Conservation (phyloP, 2,113 vertebrate species). For the Romanogobio albipinnatus region DNA sequence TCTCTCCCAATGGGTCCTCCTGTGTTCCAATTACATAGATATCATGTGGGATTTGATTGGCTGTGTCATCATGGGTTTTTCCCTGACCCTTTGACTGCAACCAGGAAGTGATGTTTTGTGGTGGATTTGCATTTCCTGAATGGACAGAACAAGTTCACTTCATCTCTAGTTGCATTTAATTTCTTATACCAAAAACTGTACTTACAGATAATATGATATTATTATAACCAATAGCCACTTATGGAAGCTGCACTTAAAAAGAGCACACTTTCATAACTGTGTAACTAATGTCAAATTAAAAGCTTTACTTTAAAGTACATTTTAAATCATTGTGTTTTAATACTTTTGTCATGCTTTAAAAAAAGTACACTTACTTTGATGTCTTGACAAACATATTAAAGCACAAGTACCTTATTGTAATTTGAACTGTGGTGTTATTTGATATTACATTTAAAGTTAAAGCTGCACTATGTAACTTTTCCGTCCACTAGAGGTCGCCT, state of each 20-base stretch:
- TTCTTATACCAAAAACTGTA: background rate
- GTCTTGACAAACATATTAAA: background rate
- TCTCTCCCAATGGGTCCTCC: constrained; percentile 91
- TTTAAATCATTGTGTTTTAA: background rate
- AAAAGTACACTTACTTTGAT: background rate
- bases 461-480: too few species aligned
- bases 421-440: background rate
- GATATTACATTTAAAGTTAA: background rate
- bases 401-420: background rate
- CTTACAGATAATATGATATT: background rate
- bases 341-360: background rate
- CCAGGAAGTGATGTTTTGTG: constrained; percentile 91
- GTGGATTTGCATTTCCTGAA: constrained; percentile 87
- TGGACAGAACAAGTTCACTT: background rate
- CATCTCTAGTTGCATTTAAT: background rate
- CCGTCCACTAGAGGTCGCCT: too few species aligned
- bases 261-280: background rate
- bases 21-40: constrained; percentile 96
- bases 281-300: background rate
- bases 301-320: background rate
- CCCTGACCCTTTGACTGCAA: constrained; percentile 97
- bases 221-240: background rate
- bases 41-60: constrained; percentile 95
- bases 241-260: background rate
- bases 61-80: constrained; percentile 91